Evolutionary conservation across 2,113 vertebrate species (phyloP).

Genomic region (Circaetus gallicus): DNA sequence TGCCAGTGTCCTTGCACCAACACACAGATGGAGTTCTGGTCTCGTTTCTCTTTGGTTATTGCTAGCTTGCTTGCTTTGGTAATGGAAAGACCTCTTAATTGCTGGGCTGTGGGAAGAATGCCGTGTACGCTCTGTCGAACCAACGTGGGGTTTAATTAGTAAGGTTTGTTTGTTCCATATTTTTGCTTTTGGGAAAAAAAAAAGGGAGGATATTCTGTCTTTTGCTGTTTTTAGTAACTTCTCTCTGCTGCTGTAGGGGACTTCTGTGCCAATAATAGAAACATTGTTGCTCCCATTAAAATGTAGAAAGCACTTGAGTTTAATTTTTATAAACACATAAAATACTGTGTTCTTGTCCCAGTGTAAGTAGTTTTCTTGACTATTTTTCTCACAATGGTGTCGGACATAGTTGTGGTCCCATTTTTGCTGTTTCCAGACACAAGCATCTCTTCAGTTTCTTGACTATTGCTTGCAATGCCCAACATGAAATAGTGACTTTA

Average conservation of each 20-base stretch:
- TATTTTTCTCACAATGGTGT: neutral
- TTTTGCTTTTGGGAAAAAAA: neutral
- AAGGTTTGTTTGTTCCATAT: neutral
- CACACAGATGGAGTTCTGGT: neutral
- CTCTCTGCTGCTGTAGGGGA: neutral
- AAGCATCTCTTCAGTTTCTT: neutral
- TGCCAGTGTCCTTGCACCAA: neutral
- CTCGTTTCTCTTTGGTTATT: neutral
- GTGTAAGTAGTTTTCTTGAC: neutral
- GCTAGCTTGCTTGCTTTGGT: neutral
- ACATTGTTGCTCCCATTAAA: neutral
- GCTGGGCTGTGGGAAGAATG: neutral
- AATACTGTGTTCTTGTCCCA: neutral
- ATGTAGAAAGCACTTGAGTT: neutral
- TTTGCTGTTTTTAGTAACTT: neutral
- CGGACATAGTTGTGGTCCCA: neutral
- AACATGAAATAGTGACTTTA: neutral
- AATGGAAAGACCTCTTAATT: neutral
- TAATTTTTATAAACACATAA: neutral
- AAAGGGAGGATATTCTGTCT: neutral
- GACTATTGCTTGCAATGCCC: neutral
- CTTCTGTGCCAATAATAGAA: neutral
- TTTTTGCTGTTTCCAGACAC: neutral
- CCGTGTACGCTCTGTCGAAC: neutral
- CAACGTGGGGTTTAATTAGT: accelerated